A percentile compares a stretch with the other conserved stretches of the same genome.
These are phyloP conservation scores for Acanthurus tractus DNA, from an alignment of 2,797 vertebrate genomes.

Conservation along the genomic window DNA sequence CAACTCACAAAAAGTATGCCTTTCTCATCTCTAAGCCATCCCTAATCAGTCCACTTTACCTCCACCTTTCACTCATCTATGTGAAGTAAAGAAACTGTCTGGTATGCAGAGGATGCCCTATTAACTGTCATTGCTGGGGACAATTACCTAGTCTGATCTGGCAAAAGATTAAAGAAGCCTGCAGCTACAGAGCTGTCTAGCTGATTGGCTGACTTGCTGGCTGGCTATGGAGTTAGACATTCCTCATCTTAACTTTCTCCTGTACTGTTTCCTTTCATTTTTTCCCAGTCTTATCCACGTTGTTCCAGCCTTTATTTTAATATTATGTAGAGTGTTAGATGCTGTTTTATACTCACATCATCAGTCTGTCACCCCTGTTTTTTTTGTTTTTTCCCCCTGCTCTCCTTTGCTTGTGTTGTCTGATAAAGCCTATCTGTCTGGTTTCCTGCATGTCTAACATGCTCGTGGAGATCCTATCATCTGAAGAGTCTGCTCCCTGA, in stretches of 20 bases:
- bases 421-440: constrained; percentile 67
- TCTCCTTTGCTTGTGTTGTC: constrained; percentile 76
- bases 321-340: constrained; percentile 4
- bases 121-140: constrained; percentile 79
- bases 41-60: constrained; percentile 46
- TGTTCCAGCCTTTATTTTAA: not conserved
- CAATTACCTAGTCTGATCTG: constrained; percentile 76
- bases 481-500: constrained; percentile 57
- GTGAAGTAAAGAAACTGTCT: constrained; percentile 67
- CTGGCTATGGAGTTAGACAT: constrained; percentile 42
- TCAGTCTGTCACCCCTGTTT: constrained; percentile 39
- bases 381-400: constrained; percentile 28
- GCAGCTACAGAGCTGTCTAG: constrained; percentile 63
- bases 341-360: constrained; percentile 38
- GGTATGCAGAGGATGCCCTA: constrained; percentile 76
- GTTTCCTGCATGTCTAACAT: constrained; percentile 86
- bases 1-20: constrained; percentile 62
- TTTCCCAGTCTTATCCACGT: not conserved
- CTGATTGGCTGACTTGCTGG: constrained; percentile 34
- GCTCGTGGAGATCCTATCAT: constrained; percentile 87
- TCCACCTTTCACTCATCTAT: constrained; percentile 66
- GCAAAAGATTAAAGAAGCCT: constrained; percentile 70
- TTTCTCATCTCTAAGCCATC: constrained; percentile 61
- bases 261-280: constrained; percentile 6
- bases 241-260: constrained; percentile 53